phyloP scores from a whole-genome alignment of 2,888 invertebrate species.

The Chaetogeoica ovagalla region DNA sequence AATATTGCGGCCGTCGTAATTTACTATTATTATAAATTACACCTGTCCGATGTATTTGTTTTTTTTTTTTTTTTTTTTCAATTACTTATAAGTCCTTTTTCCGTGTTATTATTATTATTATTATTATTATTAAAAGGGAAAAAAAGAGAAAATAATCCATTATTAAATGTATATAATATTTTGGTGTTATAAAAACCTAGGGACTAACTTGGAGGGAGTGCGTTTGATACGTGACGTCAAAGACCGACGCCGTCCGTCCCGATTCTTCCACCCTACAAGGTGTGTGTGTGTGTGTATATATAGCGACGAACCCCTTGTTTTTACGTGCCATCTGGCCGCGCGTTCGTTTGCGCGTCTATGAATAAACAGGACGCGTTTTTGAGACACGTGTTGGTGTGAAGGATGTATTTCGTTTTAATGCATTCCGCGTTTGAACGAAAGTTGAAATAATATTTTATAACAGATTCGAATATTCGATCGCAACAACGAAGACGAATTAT shows the following conservation, averaged over 20 bases:
- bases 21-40: neutral
- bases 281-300: too few species aligned
- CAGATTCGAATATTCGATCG: neutral
- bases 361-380: slow-evolving; percentile 49
- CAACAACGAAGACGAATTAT: neutral
- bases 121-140: too few species aligned
- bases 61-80: neutral
- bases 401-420: slow-evolving; percentile 18
- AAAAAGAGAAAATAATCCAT: slow-evolving; percentile 1
- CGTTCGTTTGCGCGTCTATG: neutral
- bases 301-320: slow-evolving; percentile 31
- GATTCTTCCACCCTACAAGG: slow-evolving; percentile 27
- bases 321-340: slow-evolving; percentile 36
- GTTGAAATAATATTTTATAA: neutral
- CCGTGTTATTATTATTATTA: too few species aligned
- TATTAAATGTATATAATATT: neutral
- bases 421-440: neutral
- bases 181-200: neutral
- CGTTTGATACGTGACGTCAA: slow-evolving; percentile 1
- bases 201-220: neutral
- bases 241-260: slow-evolving; percentile 4
- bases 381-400: slow-evolving; percentile 24
- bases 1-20: neutral
- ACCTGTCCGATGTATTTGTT: neutral
- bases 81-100: slow-evolving; percentile 16